Conservation (phyloP, 2,888 invertebrate genomes). For the Prosopocoilus inquinatus region DNA sequence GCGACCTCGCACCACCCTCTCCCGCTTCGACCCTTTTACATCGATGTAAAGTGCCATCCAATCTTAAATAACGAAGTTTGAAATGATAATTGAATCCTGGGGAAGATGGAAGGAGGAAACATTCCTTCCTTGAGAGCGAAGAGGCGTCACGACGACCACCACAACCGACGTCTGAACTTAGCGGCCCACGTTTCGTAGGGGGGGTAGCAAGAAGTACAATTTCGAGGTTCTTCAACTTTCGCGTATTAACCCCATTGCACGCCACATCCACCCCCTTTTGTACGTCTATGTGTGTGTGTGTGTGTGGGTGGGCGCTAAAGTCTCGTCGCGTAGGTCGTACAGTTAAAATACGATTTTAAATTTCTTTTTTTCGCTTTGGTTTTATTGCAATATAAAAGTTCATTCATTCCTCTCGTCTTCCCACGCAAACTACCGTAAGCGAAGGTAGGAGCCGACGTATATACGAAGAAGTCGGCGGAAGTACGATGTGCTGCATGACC, state of each 20-base stretch:
- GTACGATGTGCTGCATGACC: slow-evolving; percentile 29
- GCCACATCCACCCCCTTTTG: no score
- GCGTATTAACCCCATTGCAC: neutral
- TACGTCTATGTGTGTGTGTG: no score
- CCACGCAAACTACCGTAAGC: slow-evolving; percentile 32
- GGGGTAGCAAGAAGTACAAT: no score
- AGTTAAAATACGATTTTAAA: no score
- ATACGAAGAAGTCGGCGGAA: slow-evolving; percentile 18
- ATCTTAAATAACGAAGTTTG: no score
- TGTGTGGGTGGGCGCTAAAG: no score
- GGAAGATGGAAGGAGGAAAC: no score
- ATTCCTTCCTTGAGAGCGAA: slow-evolving; percentile 1
- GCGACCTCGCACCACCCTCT: slow-evolving; percentile 24
- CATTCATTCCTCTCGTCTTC: slow-evolving; percentile 18
- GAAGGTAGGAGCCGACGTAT: slow-evolving; percentile 4
- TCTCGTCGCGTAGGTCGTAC: no score
- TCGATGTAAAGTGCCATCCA: no score
- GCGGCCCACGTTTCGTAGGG: neutral
- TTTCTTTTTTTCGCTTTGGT: no score
- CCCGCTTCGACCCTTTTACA: neutral
- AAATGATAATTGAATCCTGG: no score
- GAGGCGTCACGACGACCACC: neutral
- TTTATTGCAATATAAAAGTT: slow-evolving; percentile 3
- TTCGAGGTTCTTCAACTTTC: neutral
- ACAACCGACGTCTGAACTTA: slow-evolving; percentile 14